phyloP scores from a whole-genome alignment of 2,797 vertebrate genomes.

The Eidolon dupreanum region DNA sequence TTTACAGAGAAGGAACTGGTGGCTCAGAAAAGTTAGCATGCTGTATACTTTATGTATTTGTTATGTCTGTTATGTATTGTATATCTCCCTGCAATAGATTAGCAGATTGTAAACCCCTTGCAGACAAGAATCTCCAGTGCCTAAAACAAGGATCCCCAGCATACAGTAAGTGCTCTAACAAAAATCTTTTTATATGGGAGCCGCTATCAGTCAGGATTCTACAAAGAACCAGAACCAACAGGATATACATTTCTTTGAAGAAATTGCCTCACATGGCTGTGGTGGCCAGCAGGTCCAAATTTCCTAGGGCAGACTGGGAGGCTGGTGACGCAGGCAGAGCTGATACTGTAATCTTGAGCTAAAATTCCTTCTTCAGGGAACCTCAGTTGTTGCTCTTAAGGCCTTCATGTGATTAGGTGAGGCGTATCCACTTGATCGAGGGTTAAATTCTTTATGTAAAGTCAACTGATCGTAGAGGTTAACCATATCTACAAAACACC shows the following conservation, averaged over 20 bases:
- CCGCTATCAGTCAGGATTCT: background rate
- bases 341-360: background rate
- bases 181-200: background rate
- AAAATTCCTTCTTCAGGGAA: background rate
- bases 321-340: background rate
- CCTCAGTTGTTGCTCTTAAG: background rate
- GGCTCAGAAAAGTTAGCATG: background rate
- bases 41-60: background rate
- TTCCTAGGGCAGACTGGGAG: background rate
- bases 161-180: background rate
- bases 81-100: background rate
- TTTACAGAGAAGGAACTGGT: background rate
- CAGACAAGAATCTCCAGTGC: background rate
- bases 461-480: background rate
- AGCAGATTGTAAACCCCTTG: background rate
- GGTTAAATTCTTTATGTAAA: background rate
- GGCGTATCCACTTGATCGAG: background rate
- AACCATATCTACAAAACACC: background rate
- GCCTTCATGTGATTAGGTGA: background rate
- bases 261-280: background rate
- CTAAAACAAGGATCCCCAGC: background rate
- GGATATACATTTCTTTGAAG: background rate
- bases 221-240: constrained; percentile 2
- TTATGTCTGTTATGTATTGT: background rate
- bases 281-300: background rate